Evolutionary conservation across 2,888 invertebrate genomes (phyloP), one percentile per base, ranked within the genome.

Genomic region (Tyria jacobaeae): DNA sequence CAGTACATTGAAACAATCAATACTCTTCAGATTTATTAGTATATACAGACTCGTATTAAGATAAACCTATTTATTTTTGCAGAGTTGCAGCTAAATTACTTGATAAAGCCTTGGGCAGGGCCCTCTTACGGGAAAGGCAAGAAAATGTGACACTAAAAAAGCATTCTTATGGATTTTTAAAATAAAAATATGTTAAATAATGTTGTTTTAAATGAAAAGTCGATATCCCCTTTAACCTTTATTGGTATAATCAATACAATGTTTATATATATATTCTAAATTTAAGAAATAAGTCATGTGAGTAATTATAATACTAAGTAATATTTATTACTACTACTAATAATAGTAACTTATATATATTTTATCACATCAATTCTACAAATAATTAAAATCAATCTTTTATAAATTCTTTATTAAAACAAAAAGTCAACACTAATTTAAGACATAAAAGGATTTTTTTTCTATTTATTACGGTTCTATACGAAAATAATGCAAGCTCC

Each of bases 61-160:
- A 31, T 0, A 60, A 37, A 49, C 57, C 39, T 35, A 57, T 62
- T 31, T 57, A 76, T 74, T 52, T 69, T 90, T 87, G 64, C 87
- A 94, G 94, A 69, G 80, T 85, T 34, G 93, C 93, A 62, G 97
- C 96, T 0, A 92, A 95, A 71, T 94, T 94, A 58, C 89, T 98
- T 7, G 96, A 98, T 83, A 90, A 95, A 75, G 95, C 95, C 27
- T 89, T 98, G 25, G 94, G 95, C 59, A 92, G 94, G 73, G 95
- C 96, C 24, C 89, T 98, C 4, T 84, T 95, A 70, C 89, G 95
- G 62, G 96, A 97, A 84, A 80, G 86, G 64, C 68, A 78, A 63
- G 87, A 90, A 82, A 83, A 80, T 57, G 64, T 78, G 34, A 83
- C 74, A 56, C 82, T 91, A 54, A 95, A 92, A 73, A 92, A 92